Percentiles rank a stretch among this genome's conserved stretches.
Conservation (phyloP, 1,140 invertebrate species). For the Papilio helenus region DNA sequence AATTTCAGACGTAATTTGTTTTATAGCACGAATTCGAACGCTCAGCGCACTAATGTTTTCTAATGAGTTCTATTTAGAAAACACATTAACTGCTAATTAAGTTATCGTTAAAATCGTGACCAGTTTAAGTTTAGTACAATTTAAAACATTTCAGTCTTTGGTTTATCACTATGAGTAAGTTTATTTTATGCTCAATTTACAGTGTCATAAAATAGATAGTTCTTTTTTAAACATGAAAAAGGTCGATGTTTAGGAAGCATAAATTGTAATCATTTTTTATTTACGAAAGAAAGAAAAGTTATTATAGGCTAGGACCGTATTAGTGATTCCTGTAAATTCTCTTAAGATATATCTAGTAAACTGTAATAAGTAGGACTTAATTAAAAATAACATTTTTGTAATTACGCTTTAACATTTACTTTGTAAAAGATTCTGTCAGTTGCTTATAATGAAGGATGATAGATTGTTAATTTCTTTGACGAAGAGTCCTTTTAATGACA, state of each 20-base stretch:
- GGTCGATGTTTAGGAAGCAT: no score
- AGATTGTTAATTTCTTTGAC: slow-evolving; percentile 10
- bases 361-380: neutral
- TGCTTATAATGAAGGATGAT: slow-evolving; percentile 4
- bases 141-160: neutral
- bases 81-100: slow-evolving; percentile 79
- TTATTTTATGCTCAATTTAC: neutral
- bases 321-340: no score
- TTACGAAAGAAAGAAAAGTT: no score
- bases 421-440: neutral
- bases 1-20: slow-evolving; percentile 60
- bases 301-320: no score
- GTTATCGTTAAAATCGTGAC: slow-evolving; percentile 42
- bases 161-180: neutral
- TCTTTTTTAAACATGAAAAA: neutral
- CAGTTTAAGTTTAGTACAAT: neutral
- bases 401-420: neutral
- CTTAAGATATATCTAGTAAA: no score
- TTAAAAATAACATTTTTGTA: neutral
- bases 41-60: slow-evolving; percentile 71
- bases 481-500: slow-evolving; percentile 2
- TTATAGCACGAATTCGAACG: slow-evolving; percentile 75
- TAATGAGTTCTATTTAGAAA: slow-evolving; percentile 72
- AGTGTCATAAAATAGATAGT: neutral
- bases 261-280: no score